Evolutionary conservation across 2,797 vertebrate genomes (phyloP).

Genomic region (Choloepus didactylus): DNA sequence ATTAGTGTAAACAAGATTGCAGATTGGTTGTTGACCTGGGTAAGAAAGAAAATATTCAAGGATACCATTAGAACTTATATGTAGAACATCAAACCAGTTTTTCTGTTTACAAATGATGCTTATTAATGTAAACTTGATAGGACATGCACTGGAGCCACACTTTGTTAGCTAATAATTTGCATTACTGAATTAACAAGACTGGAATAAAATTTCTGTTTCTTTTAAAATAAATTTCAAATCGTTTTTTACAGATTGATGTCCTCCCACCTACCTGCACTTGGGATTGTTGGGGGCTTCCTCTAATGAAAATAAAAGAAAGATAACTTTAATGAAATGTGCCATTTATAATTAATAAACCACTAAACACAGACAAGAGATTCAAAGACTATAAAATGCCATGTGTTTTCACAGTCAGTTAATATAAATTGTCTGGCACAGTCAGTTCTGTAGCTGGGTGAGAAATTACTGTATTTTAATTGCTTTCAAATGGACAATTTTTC

Average conservation of each 20-base stretch:
- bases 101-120: neutral
- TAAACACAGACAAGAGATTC: conserved; percentile 28
- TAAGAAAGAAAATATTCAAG: conserved; percentile 36
- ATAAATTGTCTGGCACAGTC: conserved; percentile 1
- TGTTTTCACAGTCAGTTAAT: conserved; percentile 55
- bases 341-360: conserved; percentile 42
- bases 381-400: conserved; percentile 19
- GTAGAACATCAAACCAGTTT: neutral
- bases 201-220: conserved; percentile 7
- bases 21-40: neutral
- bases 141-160: neutral
- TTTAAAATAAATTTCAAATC: conserved; percentile 24
- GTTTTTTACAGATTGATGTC: neutral
- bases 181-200: conserved; percentile 7
- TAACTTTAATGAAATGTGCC: neutral
- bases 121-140: neutral
- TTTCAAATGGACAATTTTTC: conserved; percentile 19
- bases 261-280: neutral
- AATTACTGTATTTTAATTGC: conserved; percentile 38
- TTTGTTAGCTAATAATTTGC: conserved; percentile 25
- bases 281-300: conserved; percentile 8
- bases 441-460: conserved; percentile 46
- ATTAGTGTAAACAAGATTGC: neutral
- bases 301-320: conserved; percentile 39
- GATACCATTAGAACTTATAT: neutral